phyloP scores from a whole-genome alignment of 1,140 invertebrate genomes.

The Dufourea novaeangliae region DNA sequence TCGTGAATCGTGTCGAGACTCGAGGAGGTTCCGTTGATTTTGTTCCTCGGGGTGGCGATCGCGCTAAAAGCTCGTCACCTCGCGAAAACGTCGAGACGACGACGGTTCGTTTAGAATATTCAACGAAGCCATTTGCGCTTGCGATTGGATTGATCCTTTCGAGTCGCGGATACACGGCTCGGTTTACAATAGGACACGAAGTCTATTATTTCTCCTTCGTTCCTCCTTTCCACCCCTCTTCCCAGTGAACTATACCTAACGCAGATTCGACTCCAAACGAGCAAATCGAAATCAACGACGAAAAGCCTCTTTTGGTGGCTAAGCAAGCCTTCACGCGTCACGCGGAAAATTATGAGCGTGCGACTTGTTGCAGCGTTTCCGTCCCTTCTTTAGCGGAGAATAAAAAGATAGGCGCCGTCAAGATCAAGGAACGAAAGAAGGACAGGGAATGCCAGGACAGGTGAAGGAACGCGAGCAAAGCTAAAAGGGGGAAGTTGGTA shows the following conservation, averaged over 20 bases:
- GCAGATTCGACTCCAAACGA: too few relatives aligned
- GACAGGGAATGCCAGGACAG: background rate
- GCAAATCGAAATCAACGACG: too few relatives aligned
- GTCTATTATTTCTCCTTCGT: too few relatives aligned
- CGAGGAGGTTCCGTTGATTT: too few relatives aligned
- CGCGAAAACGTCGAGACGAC: conserved; percentile 40
- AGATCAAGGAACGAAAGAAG: background rate
- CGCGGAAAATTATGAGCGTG: background rate
- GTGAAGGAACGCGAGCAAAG: background rate
- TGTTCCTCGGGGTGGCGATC: conserved; percentile 29
- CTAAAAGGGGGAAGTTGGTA: background rate
- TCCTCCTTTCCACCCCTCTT: too few relatives aligned
- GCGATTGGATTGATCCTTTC: conserved; percentile 19
- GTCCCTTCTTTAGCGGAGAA: too few relatives aligned
- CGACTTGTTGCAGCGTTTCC: background rate
- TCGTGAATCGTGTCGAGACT: too few relatives aligned
- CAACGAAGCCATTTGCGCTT: conserved; percentile 50
- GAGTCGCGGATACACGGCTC: too few relatives aligned
- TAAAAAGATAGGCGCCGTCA: background rate
- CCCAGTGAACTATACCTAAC: too few relatives aligned
- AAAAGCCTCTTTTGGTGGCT: too few relatives aligned
- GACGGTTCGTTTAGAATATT: conserved; percentile 58
- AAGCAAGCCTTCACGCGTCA: too few relatives aligned
- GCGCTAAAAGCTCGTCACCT: conserved; percentile 53
- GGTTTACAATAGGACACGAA: too few relatives aligned